Evolutionary conservation across 1,140 invertebrate genomes (phyloP), one percentile per base, ranked within the genome.

Genomic region (Spodoptera frugiperda): DNA sequence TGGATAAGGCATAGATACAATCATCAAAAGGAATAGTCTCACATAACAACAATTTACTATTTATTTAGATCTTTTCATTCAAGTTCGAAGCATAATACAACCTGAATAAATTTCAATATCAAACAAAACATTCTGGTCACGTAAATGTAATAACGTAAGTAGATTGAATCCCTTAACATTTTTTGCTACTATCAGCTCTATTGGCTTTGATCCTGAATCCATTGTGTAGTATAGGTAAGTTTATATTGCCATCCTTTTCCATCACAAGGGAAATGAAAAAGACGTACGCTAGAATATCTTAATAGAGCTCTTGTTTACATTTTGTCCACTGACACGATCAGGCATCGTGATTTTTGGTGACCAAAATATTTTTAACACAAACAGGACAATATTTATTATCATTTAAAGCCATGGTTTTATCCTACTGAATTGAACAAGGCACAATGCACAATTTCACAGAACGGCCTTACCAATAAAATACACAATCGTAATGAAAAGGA

Each of bases 151-250:
- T 87, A 87, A 84, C 78, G 75, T 86, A 86, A 88, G 84, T 82
- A 86, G 82, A 88, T 88, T 88, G 85, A 84, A 86, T 84, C 81
- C 85, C 81, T 75, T 78, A 87, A 82, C 78, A 85, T 86, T 85
- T 85, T 85, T 88, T 82, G 80, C 72, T 83, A 78, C 80, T 85
- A 86, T 85, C 79, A 72, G 57, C 77, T 79, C 75, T 78, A 84
- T 85, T 85, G 78, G 83, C 82, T 88, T 86, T 86, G 82, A 84
- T 83, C 82, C 81, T 81, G 82, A 84, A 80, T 67, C 65, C 33
- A 71, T 53, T 73, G 70, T 33, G 53, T 77, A 72, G 77, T 80
- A 73, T 77, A 78, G 55, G 46, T 73, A 81, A 76, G 25, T 76
- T 70, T 63, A 11, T 74, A 2, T 59, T 15, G 49, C 30, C 67